Percentiles rank a stretch among this genome's conserved stretches.
Conservation (phyloP, 2,888 invertebrate species). For the Diarsia dahlii region DNA sequence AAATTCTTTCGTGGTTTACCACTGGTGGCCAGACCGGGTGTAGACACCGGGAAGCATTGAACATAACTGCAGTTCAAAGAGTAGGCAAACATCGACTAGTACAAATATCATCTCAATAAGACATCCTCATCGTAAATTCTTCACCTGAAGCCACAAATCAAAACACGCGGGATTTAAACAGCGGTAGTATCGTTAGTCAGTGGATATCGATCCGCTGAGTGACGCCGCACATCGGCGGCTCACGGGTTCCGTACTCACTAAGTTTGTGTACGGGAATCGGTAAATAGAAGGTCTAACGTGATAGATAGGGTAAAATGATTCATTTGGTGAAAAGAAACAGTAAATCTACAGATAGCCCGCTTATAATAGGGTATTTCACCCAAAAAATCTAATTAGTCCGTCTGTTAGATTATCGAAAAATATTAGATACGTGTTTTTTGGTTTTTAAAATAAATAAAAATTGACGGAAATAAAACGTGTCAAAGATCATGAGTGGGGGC, state of each 20-base stretch:
- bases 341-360: background rate
- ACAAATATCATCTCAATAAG: background rate
- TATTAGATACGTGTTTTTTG: too few relatives aligned
- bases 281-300: background rate
- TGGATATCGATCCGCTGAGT: conserved; percentile 36
- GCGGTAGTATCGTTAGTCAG: conserved; percentile 1
- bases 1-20: too few relatives aligned
- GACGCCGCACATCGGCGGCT: background rate
- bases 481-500: too few relatives aligned
- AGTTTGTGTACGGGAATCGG: conserved; percentile 13
- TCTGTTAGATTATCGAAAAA: too few relatives aligned
- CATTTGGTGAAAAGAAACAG: background rate
- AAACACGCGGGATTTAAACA: conserved; percentile 34
- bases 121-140: conserved; percentile 1
- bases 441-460: too few relatives aligned
- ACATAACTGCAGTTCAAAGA: background rate
- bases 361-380: too few relatives aligned
- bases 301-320: background rate
- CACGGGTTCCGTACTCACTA: conserved; percentile 16
- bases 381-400: too few relatives aligned
- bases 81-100: background rate
- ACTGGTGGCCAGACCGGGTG: too few relatives aligned
- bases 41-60: background rate
- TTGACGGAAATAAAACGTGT: too few relatives aligned
- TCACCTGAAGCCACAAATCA: conserved; percentile 28